Percentiles rank a stretch among this genome's conserved stretches.
Conservation (phyloP, 37 sponge, comb jelly and placozoan species). For the Haliclona indistincta region DNA sequence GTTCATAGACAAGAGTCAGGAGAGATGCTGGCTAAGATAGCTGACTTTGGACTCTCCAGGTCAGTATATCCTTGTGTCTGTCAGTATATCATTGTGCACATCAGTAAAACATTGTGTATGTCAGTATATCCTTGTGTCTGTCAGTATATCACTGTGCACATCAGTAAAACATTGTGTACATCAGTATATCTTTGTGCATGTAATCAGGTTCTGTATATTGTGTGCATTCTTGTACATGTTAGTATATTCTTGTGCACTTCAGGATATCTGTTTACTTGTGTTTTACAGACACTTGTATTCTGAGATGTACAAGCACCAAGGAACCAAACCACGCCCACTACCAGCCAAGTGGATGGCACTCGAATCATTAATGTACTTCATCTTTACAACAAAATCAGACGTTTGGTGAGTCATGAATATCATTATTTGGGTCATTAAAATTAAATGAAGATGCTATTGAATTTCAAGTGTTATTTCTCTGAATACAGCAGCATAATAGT, state of each 20-base stretch:
- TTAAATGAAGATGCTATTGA: too few relatives aligned
- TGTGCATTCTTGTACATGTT: background rate
- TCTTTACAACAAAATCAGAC: constrained; percentile 75
- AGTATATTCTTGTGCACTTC: background rate
- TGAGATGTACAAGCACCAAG: constrained; percentile 71
- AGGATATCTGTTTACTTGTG: too few relatives aligned
- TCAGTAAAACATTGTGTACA: background rate
- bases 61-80: too few relatives aligned
- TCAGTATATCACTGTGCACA: too few relatives aligned
- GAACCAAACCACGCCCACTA: constrained; percentile 79
- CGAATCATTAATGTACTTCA: constrained; percentile 78
- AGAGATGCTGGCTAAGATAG: constrained; percentile 64
- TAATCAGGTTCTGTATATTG: background rate
- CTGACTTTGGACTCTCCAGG: constrained; percentile 91
- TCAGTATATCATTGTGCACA: too few relatives aligned
- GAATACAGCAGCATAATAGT: too few relatives aligned
- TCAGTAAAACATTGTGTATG: constrained; percentile 14
- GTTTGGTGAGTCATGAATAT: constrained; percentile 87
- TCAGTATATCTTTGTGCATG: background rate
- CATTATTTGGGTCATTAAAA: too few relatives aligned
- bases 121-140: constrained; percentile 12
- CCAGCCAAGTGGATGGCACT: constrained; percentile 90
- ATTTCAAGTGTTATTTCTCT: too few relatives aligned
- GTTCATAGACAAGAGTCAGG: constrained; percentile 45
- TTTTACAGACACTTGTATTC: constrained; percentile 78